Conservation (phyloP, 2,113 vertebrate genomes). For the Thamnaconus septentrionalis region DNA sequence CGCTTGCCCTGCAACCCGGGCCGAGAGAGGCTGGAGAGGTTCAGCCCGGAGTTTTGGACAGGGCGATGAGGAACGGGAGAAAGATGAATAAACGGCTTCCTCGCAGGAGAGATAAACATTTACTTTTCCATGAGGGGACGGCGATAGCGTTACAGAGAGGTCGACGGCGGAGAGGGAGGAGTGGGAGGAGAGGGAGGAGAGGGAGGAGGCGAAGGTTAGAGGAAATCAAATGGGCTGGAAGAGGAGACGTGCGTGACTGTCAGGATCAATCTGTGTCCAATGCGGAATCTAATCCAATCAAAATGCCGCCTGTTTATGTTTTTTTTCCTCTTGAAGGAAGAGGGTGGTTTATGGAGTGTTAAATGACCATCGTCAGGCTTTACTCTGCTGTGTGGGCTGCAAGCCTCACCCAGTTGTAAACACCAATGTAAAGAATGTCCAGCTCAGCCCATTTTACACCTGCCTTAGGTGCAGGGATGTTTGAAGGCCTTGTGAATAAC, state of each 20-base stretch:
- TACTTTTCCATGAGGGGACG: constrained; percentile 58
- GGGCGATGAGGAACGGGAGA: constrained; percentile 31
- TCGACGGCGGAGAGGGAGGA: constrained; percentile 1
- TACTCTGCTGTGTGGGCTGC: neutral
- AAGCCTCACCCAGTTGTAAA: too few species aligned
- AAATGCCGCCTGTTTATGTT: neutral
- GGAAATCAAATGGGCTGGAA: constrained; percentile 10
- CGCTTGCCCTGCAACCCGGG: neutral
- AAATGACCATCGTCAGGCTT: constrained; percentile 12
- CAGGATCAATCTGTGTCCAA: constrained; percentile 13
- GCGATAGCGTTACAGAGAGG: constrained; percentile 26
- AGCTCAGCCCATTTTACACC: too few species aligned
- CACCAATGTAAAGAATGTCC: too few species aligned
- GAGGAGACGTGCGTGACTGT: constrained; percentile 6
- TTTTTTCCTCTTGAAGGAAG: constrained; percentile 8
- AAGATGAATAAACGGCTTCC: constrained; percentile 46
- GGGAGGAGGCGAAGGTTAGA: constrained; percentile 6
- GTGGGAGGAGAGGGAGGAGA: constrained; percentile 7
- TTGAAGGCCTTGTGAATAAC: too few species aligned
- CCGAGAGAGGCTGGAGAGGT: constrained; percentile 49
- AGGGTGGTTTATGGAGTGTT: constrained; percentile 10
- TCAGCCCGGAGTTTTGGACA: constrained; percentile 57
- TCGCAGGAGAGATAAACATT: constrained; percentile 66
- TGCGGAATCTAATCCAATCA: constrained; percentile 20
- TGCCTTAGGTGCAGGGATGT: too few species aligned